Base-by-base conservation (phyloP, 2,888 invertebrate species). In the Clistopyga incitator region DNA sequence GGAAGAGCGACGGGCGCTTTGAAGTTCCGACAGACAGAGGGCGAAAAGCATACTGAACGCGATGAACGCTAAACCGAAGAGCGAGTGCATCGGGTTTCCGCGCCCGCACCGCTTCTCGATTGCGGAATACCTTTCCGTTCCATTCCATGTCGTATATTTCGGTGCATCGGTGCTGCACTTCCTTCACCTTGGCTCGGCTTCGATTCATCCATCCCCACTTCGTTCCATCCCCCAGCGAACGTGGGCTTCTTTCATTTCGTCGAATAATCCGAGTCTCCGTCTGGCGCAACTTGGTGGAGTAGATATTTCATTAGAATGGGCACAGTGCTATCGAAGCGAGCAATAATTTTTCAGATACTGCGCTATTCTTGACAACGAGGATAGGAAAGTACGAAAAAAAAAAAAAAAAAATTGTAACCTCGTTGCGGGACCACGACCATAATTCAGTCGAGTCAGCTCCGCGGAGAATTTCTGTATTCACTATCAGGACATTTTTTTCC, bases 71-170 rank as follows among this genome's bases (percentile, higher is more conserved):
- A 64, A 23, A 64, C 64, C 47, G 65, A 72, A 20, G 61, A 47
- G 18, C 71, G 38, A 42, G 65, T 52, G 75, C 75, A 76, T 78
- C 82, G 70, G 25, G 65, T 23, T 23, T 13, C 15, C n/a, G 47
- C n/a, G 6, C 45, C 6, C 56, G n/a, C 50, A 47, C 68, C 29
- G 8, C 20, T 42, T 71, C 71, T 10, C 76, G 83, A 83, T 79
- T 79, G 76, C 79, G 67, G 76, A 83, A 83, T 83, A 80, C 83
- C 79, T 77, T 83, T 80, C 52, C 71, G 54, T 77, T 76, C 70
- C 47, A 52, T 71, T 45, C 67, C 80, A 72, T 47, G 56, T 70
- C 75, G 52, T 70, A 70, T 56, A 67, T 45, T 45, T 29, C 47
- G 54, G 65, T 71, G 52, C 70, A 80, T 77, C 65, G 71, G 34